A percentile compares a stretch with the other conserved stretches of the same genome.
These are phyloP conservation scores for Lamellibrachia satsuma DNA, from an alignment of 2,888 invertebrate genomes.

Conservation along the genomic window DNA sequence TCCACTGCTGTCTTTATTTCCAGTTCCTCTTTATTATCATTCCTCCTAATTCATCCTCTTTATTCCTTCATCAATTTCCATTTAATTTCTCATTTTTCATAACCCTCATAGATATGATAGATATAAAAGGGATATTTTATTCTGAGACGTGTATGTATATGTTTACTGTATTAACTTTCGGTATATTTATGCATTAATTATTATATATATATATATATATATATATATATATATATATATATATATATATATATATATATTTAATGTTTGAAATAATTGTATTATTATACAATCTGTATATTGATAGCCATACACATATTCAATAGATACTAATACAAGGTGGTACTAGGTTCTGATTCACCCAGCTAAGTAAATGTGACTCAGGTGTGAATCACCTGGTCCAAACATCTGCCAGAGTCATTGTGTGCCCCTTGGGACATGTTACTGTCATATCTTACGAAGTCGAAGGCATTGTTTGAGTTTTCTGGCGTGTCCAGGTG, in stretches of 20 bases:
- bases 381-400: background rate
- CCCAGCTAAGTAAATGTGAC: background rate
- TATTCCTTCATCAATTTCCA: background rate
- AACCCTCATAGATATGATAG: background rate
- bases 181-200: too few species aligned
- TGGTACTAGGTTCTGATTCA: background rate
- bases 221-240: too few species aligned
- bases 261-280: too few species aligned
- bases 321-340: background rate
- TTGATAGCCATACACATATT: too few species aligned
- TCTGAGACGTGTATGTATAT: too few species aligned
- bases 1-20: background rate
- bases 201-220: too few species aligned
- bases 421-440: background rate
- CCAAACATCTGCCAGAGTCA: background rate
- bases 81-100: background rate
- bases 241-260: too few species aligned
- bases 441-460: background rate
- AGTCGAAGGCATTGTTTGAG: background rate
- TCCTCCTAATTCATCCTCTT: background rate
- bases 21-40: background rate
- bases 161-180: too few species aligned
- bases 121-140: too few species aligned
- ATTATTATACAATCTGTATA: too few species aligned
- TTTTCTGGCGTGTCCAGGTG: background rate